Percentiles rank a stretch among this genome's conserved stretches.
Evolutionary conservation across 2,888 invertebrate genomes (phyloP).

Genomic region (Eretmocerus hayati): DNA sequence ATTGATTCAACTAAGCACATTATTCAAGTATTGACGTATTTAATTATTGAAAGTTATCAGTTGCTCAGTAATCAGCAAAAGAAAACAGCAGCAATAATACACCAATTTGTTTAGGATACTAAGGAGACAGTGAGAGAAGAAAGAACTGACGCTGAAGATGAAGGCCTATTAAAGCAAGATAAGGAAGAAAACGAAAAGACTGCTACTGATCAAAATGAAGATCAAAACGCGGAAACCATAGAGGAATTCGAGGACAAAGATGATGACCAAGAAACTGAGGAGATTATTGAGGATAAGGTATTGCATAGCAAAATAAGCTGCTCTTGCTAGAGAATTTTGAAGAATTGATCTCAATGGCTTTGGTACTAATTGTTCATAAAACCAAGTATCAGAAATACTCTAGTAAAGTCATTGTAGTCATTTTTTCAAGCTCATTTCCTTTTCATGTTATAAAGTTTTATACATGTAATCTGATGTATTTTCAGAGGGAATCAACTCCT

Average conservation of each 20-base stretch:
- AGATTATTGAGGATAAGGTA: slow-evolving; percentile 12
- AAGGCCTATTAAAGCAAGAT: slow-evolving; percentile 32
- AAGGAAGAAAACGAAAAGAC: slow-evolving; percentile 10
- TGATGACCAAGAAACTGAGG: slow-evolving; percentile 28
- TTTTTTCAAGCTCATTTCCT: no score
- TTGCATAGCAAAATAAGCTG: background rate
- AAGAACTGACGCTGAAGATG: slow-evolving; percentile 37
- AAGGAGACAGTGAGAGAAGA: slow-evolving; percentile 49
- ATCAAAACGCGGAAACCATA: slow-evolving; percentile 28
- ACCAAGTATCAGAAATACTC: background rate
- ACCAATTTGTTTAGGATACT: slow-evolving; percentile 38
- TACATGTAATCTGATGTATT: slow-evolving; percentile 9
- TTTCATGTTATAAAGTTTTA: no score
- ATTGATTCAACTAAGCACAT: no score
- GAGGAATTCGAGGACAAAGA: slow-evolving; percentile 30
- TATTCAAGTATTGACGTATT: no score
- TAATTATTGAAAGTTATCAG: no score
- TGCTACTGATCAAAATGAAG: slow-evolving; percentile 33
- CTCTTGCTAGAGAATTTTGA: no score
- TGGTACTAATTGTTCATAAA: slow-evolving; percentile 1
- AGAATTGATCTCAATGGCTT: no score
- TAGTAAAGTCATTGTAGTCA: background rate
- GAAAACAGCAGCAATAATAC: no score
- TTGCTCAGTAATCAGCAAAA: no score
- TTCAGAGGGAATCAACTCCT: slow-evolving; percentile 29